A percentile compares a stretch with the other conserved stretches of the same genome.
Conservation (phyloP, 2,113 vertebrate species). For the Hydropotes inermis region DNA sequence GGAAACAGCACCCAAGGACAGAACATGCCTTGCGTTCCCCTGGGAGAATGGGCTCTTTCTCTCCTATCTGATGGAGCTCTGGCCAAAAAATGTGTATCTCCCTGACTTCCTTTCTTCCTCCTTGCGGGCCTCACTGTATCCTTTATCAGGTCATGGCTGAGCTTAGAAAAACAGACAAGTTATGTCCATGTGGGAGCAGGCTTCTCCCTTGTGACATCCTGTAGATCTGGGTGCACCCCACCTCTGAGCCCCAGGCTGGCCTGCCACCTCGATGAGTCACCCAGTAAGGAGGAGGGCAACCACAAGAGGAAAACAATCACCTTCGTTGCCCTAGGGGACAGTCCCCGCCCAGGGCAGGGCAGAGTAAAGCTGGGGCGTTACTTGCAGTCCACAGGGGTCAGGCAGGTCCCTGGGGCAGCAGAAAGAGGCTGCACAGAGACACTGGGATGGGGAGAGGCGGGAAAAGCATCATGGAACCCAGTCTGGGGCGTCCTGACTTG, state of each 20-base stretch:
- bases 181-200: neutral
- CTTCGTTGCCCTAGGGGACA: too few species aligned
- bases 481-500: neutral
- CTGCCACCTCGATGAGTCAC: neutral
- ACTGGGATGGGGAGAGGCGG: neutral
- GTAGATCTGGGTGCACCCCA: neutral
- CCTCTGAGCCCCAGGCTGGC: neutral
- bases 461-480: neutral
- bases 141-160: neutral
- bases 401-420: neutral
- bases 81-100: neutral
- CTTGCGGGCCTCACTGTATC: neutral
- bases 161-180: neutral
- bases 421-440: neutral
- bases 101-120: neutral
- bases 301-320: neutral
- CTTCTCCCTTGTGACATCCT: neutral
- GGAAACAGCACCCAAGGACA: neutral
- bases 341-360: neutral
- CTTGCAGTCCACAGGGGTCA: neutral
- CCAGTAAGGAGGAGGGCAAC: neutral
- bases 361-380: neutral
- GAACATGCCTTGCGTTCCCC: neutral
- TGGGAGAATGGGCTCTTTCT: neutral
- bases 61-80: neutral